Conservation (phyloP, 1,140 invertebrate genomes). For the Melipona quadrifasciata region DNA sequence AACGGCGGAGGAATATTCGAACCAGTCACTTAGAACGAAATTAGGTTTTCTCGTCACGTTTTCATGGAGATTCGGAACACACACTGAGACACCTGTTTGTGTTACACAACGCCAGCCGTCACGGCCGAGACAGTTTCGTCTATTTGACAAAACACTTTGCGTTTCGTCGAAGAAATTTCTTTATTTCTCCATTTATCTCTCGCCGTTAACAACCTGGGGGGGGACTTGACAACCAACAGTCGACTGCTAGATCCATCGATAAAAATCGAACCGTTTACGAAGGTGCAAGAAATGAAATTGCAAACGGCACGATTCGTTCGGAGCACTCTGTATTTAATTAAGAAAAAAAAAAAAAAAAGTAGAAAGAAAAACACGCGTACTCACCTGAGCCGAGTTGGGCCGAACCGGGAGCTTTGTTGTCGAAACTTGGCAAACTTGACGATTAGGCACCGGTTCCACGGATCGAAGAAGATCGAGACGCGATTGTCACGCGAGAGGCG, state of each 20-base stretch:
- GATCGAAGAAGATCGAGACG: background rate
- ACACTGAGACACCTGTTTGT: background rate
- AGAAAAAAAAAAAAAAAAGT: background rate
- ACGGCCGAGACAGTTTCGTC: background rate
- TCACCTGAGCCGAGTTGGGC: conserved; percentile 27
- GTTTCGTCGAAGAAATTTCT: background rate
- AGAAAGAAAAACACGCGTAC: conserved; percentile 26
- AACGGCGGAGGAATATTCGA: background rate
- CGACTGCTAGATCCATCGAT: too few species aligned
- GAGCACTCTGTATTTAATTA: background rate
- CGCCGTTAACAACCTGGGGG: too few species aligned
- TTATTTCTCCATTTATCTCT: background rate
- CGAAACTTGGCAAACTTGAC: background rate
- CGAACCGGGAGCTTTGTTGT: conserved; percentile 18
- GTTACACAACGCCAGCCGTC: background rate
- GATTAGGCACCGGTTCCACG: background rate
- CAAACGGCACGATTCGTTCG: background rate
- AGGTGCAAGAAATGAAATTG: too few species aligned
- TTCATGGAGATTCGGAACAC: background rate
- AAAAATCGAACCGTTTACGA: too few species aligned
- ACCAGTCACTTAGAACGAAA: background rate
- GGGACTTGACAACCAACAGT: too few species aligned
- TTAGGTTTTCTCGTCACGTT: background rate
- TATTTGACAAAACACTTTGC: background rate
- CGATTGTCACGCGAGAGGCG: background rate